Percentiles rank a stretch among this genome's conserved stretches.
These are phyloP conservation scores for Pseudomyrmex dendroicus DNA, from an alignment of 1,140 invertebrate species.

Conservation along the genomic window DNA sequence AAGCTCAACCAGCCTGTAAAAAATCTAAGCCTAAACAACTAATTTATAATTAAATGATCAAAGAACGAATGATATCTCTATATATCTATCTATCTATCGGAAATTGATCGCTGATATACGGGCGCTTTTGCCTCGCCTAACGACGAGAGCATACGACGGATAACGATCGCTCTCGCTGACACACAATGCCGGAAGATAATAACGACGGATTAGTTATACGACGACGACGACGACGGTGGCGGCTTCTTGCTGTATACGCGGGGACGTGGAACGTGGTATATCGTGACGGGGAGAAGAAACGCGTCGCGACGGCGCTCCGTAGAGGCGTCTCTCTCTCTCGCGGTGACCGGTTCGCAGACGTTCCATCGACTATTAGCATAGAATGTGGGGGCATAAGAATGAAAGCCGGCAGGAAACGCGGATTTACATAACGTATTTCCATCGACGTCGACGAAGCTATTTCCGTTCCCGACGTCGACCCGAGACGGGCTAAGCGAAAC, in stretches of 20 bases:
- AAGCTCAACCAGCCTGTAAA: no score
- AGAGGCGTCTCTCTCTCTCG: slow-evolving; percentile 20
- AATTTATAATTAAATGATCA: no score
- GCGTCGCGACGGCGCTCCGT: slow-evolving; percentile 32
- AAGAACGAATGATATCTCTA: no score
- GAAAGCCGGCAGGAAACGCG: slow-evolving; percentile 80
- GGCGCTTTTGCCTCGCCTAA: slow-evolving; percentile 14
- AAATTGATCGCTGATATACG: slow-evolving; percentile 35
- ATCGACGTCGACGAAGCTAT: slow-evolving; percentile 79
- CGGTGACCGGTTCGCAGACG: slow-evolving; percentile 39
- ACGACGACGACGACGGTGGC: no score
- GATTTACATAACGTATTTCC: slow-evolving; percentile 84
- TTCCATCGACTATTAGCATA: slow-evolving; percentile 77
- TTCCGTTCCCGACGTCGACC: slow-evolving; percentile 73
- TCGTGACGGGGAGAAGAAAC: neutral
- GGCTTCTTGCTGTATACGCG: no score
- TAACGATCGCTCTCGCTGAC: slow-evolving; percentile 42
- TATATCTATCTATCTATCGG: neutral
- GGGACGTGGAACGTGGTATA: no score
- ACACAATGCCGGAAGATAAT: slow-evolving; percentile 51
- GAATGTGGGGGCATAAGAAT: slow-evolving; percentile 78
- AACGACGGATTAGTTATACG: slow-evolving; percentile 55
- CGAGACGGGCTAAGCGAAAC: slow-evolving; percentile 27
- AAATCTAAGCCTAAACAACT: no score
- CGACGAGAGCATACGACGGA: neutral